Base-by-base conservation (phyloP, 1,140 invertebrate species). In the Zophobas morio region DNA sequence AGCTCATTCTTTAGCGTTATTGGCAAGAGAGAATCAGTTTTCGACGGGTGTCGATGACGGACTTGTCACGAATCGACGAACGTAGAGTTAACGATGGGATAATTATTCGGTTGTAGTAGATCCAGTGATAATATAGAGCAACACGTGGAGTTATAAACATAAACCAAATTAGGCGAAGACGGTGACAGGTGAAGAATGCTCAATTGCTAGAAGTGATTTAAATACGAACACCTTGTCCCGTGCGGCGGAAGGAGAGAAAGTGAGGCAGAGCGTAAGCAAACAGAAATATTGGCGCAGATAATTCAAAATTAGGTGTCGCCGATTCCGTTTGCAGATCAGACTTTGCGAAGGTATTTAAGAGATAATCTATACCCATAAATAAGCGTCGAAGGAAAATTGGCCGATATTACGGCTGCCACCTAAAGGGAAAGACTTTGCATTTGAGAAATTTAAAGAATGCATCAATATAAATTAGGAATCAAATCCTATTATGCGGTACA, bases 401-500 rank as follows among this genome's bases (percentile, higher is more conserved):
- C 4, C 32, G 54, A 36, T 57, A 35, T 57, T 57, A 42, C 1
- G 1, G 40, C 6, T 66, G 60, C 37, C 60, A 66, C 60, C 60
- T 66, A 39, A 33, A 66, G 39, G 39, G 5, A 40, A 66, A 66
- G 37, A 66, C 39, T 63, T 63, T 66, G 39, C 37, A 66, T 66
- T 66, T 66, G 35, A 32, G 60, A 66, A 66, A 66, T 66, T 66
- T 42, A 66, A 63, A 66, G 60, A 66, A 42, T 66, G 60, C 60
- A 66, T 66, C 60, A 66, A 66, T 66, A 66, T 66, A 66, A 66
- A 66, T 66, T 66, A 66, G 60, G 60, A 66, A 66, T 66, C 60
- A 66, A 66, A 66, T 66, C 60, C 39, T 66, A 66, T 66, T 66
- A 66, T 66, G 39, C 60, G 60, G 39, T 66, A 66, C 60, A 66